phyloP scores from a whole-genome alignment of 2,113 vertebrate genomes.

The Globicephala melas region DNA sequence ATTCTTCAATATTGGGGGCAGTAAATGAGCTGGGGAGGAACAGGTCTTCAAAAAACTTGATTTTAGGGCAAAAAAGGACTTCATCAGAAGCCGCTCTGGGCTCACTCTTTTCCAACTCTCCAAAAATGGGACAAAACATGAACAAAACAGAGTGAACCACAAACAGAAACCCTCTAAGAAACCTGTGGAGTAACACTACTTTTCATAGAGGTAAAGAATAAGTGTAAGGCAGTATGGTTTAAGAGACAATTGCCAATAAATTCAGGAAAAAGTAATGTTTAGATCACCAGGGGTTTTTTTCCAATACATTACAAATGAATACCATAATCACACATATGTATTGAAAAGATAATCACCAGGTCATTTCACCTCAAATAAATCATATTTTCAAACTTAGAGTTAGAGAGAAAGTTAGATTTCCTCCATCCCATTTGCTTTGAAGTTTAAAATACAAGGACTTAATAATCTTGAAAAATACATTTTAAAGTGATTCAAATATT shows the following conservation, averaged over 20 bases:
- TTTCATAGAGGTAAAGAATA: not conserved
- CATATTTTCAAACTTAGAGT: not conserved
- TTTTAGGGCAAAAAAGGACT: not conserved
- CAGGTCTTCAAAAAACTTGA: not conserved
- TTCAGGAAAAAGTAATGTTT: not conserved
- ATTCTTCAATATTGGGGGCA: not conserved
- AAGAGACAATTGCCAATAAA: not conserved
- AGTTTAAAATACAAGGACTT: not conserved
- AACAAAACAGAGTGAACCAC: not conserved
- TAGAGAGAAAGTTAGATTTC: not conserved
- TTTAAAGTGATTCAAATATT: not conserved
- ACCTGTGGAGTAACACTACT: not conserved
- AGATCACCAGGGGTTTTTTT: not conserved
- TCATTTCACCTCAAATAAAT: conserved; percentile 2
- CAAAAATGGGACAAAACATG: not conserved
- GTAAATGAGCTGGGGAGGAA: not conserved
- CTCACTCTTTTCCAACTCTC: not conserved
- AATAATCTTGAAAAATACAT: not conserved
- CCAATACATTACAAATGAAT: not conserved
- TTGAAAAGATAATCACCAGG: not conserved
- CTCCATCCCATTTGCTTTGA: not conserved
- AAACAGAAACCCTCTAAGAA: not conserved
- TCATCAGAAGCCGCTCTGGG: not conserved
- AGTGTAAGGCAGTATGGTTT: not conserved
- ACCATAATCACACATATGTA: not conserved